Evolutionary conservation across 30 jellyfish, hydroid and myxozoan species (phyloP), one percentile per base, ranked within the genome.

Genomic region (Cassiopea andromeda): DNA sequence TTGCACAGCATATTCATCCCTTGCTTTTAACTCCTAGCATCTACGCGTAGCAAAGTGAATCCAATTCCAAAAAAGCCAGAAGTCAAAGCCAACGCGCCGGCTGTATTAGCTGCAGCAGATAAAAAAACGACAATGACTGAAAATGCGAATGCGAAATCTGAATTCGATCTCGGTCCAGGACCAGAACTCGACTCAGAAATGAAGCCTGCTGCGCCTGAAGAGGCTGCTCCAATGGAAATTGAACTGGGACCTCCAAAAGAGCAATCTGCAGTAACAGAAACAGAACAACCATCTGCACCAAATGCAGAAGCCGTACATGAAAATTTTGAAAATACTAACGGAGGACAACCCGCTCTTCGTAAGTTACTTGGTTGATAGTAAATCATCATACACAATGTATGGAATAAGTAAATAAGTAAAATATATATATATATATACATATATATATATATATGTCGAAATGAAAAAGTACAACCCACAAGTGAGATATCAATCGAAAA

Each of bases 21-120:
- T 18, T 75, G 8, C 27, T 1, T 1, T 44, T 75, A 0, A 50
- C 47, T 4, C 76, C 60, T 17, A 87, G 94, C 94, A 49, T 67
- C 94, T 4, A 70, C 94, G 17, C 46, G 94, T 57, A 87, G 94
- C 67, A 87, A 87, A 68, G 94, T 87, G 58, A 69, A 57, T 48
- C 74, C 94, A 75, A 50, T 57, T 77, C 94, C 94, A 43, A 87
- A 87, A 75, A 87, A 75, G 69, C 54, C 61, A 12, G 75, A 61
- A 45, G n/a, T 78, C 64, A 59, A 85, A 18, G 78, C 81, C 2
- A 77, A 60, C 7, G 78, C 89, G 0, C 75, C 83, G 46, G 77
- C 84, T 12, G 61, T 74, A 67, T 45, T 57, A 6, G 59, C 67
- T 80, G 68, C 89, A 44, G 58, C 91, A 48, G 15, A 71, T 17